Percentiles rank a stretch among this genome's conserved stretches.
These are phyloP conservation scores for Drosophila nr. perissopoda DNA, from an alignment of 2,888 invertebrate species.

Conservation along the genomic window DNA sequence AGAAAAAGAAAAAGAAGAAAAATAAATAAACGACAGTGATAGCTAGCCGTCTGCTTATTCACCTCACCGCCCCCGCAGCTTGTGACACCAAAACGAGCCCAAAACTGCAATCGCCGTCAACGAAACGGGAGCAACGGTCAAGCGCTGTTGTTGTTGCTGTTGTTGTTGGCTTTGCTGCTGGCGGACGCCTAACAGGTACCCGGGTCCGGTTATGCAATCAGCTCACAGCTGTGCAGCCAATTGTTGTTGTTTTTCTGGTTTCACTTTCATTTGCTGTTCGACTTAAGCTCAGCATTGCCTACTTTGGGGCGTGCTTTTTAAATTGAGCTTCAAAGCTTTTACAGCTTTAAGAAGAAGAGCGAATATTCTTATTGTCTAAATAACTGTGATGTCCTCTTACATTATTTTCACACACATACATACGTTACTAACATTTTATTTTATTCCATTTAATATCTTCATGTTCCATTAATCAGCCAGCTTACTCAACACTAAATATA, in stretches of 20 bases:
- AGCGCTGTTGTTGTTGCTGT: constrained; percentile 21
- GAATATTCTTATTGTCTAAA: not conserved
- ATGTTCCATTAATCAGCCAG: not conserved
- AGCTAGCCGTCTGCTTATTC: constrained; percentile 6
- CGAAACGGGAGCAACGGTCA: constrained; percentile 70
- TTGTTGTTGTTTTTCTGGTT: constrained; percentile 43
- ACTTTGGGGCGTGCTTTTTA: constrained; percentile 33
- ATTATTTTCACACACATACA: too few species aligned
- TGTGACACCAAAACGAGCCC: constrained; percentile 72
- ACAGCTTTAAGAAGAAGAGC: not conserved
- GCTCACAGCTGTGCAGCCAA: constrained; percentile 41
- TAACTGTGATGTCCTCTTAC: not conserved
- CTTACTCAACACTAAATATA: not conserved
- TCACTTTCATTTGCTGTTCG: constrained; percentile 72
- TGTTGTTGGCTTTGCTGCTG: not conserved
- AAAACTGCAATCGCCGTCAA: constrained; percentile 68
- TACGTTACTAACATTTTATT: not conserved
- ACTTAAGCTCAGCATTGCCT: constrained; percentile 4
- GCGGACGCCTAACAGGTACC: constrained; percentile 42
- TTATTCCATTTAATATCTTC: fast-evolving
- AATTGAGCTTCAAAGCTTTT: constrained; percentile 13
- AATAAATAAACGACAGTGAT: constrained; percentile 34
- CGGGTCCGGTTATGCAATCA: constrained; percentile 78
- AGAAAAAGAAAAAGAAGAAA: constrained; percentile 16
- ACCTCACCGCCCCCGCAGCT: constrained; percentile 41